Percentiles rank a stretch among this genome's conserved stretches.
Conservation (phyloP, 2,888 invertebrate genomes). For the Cistogaster globosa region DNA sequence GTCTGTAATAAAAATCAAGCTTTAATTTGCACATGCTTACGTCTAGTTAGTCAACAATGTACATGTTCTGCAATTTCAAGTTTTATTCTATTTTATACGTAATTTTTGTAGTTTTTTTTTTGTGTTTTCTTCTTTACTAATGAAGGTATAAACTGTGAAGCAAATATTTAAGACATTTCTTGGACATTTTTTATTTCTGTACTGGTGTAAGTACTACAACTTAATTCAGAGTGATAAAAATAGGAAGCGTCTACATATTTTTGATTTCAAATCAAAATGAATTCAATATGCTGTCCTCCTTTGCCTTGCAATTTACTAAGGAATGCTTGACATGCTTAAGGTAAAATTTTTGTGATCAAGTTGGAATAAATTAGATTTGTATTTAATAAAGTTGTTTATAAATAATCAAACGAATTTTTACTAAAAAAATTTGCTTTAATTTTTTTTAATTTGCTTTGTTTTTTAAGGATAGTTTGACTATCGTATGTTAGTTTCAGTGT, state of each 20-base stretch:
- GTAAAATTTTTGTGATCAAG: conserved; percentile 7
- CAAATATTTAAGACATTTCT: conserved; percentile 60
- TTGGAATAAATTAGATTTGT: neutral
- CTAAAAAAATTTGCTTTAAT: too few species aligned
- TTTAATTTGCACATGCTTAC: conserved; percentile 68
- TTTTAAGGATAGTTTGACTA: too few species aligned
- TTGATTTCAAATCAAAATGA: conserved; percentile 48
- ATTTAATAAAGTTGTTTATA: neutral
- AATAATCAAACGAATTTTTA: too few species aligned
- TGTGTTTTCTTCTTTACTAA: conserved; percentile 16
- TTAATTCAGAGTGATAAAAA: conserved; percentile 64
- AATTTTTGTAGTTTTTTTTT: neutral
- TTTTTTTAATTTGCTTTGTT: too few species aligned
- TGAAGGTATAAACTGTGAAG: conserved; percentile 44
- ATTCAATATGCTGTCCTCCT: neutral
- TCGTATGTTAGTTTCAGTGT: too few species aligned
- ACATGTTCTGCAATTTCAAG: conserved; percentile 50
- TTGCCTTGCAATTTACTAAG: neutral
- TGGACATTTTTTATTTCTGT: conserved; percentile 31
- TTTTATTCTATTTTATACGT: neutral
- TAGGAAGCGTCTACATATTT: conserved; percentile 53
- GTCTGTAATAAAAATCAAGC: conserved; percentile 68
- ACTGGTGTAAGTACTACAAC: conserved; percentile 28
- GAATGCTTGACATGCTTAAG: conserved; percentile 4
- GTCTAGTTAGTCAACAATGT: conserved; percentile 49